These are phyloP conservation scores for Drosophila fungiperda DNA, from an alignment of 2,888 invertebrate species.

Conservation along the genomic window DNA sequence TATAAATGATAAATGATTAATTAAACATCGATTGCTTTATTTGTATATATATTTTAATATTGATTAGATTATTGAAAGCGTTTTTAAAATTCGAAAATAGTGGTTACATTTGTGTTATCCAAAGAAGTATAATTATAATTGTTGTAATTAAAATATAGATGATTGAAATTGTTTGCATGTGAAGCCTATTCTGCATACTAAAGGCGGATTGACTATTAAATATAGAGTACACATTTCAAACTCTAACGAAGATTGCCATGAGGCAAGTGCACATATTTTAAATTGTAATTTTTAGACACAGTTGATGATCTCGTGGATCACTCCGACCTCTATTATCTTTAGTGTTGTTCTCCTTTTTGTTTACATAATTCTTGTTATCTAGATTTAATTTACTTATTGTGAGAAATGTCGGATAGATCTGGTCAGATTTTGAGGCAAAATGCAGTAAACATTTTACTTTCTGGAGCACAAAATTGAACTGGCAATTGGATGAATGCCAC, in stretches of 20 bases:
- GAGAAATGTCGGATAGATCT: conserved; percentile 90
- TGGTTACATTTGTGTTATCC: neutral
- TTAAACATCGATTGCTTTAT: neutral
- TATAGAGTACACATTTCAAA: neutral
- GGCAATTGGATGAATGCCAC: conserved; percentile 97
- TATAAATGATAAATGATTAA: neutral
- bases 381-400: neutral
- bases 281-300: conserved; percentile 91
- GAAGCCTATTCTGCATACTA: neutral
- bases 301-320: conserved; percentile 92
- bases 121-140: neutral
- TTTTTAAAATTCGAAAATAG: neutral
- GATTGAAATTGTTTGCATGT: neutral
- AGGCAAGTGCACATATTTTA: neutral
- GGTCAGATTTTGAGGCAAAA: conserved; percentile 82
- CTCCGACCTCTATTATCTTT: conserved; percentile 98
- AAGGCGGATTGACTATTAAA: no score
- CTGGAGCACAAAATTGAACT: conserved; percentile 92
- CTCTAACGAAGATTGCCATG: neutral
- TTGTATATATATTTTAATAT: neutral
- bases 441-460: conserved; percentile 90
- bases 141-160: neutral
- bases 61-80: neutral
- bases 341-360: conserved; percentile 89
- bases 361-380: conserved; percentile 87